These are phyloP conservation scores for Philopedon plagiatum DNA, from an alignment of 2,888 invertebrate genomes.

Conservation along the genomic window DNA sequence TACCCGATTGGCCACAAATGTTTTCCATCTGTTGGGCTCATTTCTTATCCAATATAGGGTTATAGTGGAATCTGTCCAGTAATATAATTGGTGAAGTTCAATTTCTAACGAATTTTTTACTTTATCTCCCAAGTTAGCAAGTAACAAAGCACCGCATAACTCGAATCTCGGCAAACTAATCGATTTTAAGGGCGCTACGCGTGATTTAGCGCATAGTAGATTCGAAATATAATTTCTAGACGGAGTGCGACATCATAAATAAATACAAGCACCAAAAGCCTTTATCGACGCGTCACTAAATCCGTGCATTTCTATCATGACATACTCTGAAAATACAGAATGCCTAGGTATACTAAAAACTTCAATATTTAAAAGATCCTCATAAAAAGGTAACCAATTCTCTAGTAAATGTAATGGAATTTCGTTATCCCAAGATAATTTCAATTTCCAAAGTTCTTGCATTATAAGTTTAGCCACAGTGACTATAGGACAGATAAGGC, in stretches of 20 bases:
- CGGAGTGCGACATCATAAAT: neutral
- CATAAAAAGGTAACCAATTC: neutral
- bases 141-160: constrained; percentile 37
- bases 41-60: constrained; percentile 19
- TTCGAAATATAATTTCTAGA: neutral
- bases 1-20: constrained; percentile 44
- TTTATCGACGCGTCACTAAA: constrained; percentile 24
- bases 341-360: neutral
- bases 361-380: neutral
- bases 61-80: constrained; percentile 27
- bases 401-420: neutral
- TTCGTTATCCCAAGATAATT: constrained; percentile 5
- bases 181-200: constrained; percentile 43
- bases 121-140: constrained; percentile 19
- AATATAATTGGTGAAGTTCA: neutral
- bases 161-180: constrained; percentile 40
- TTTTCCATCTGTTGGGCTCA: constrained; percentile 25
- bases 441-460: neutral
- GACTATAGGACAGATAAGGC: neutral
- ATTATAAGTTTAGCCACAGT: neutral
- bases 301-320: constrained; percentile 21
- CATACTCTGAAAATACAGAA: too few relatives aligned
- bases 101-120: constrained; percentile 3
- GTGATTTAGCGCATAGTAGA: constrained; percentile 34
- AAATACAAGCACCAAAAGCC: constrained; percentile 17